Base-by-base conservation (phyloP, 37 sponge, comb jelly and placozoan genomes). In the Petrosia ficiformis region DNA sequence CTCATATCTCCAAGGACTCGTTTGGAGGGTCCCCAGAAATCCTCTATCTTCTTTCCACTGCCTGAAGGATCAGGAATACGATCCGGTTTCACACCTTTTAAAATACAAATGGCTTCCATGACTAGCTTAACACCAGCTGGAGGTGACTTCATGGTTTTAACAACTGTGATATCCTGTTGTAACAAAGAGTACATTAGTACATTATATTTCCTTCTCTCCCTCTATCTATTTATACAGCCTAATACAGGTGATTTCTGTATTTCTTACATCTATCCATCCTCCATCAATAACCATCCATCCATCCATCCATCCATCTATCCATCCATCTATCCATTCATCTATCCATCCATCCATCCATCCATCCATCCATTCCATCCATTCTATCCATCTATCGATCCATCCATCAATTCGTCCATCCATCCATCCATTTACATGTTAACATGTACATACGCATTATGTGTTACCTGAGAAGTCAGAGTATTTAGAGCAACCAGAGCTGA, bases 31-130 rank as follows among this genome's bases (percentile, higher is more conserved):
- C 90, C 93, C 98, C 98, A 97, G 72, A 61, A 97, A 56, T 97
- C 98, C 59, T 97, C 98, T 24, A 94, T 82, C 84, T 87, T 94
- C 75, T 96, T 96, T 2, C 94, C 94, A 28, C 89, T 82, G 30
- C 96, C 94, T 30, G 90, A 83, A 16, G 95, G 95, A 58, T 97
- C 98, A 19, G 80, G 83, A 39, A 92, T 82, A 43, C 92, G 71
- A 74, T 92, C 98, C 19, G 98, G 92, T 65, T 94, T 97, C 81
- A 91, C 67, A 11, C 82, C 89, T 71, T 97, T 97, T 42, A 97
- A 65, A 31, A 97, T 97, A 52, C 98, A 97, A 34, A 97, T 65
- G 29, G 95, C 95, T 76, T 97, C 98, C 98, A 97, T 97, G 59
- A 94, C 95, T 59, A 97, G 78, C 57, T 92, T 93, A 16, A 97